phyloP scores from a whole-genome alignment of 2,888 invertebrate species.

The Papilio protenor region DNA sequence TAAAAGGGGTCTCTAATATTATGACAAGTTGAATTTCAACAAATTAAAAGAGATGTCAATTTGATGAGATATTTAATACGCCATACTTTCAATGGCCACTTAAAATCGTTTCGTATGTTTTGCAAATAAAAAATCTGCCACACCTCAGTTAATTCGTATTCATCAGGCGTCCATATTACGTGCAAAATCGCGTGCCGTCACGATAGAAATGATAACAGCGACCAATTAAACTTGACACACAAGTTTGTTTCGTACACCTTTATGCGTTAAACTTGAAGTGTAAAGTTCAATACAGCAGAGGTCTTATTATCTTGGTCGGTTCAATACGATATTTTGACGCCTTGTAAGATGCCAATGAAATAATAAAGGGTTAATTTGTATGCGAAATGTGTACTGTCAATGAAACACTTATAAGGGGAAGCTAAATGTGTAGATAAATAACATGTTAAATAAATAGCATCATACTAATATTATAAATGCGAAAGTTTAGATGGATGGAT shows the following conservation, averaged over 20 bases:
- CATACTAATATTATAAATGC: no score
- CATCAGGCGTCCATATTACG: conserved; percentile 76
- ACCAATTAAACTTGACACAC: conserved; percentile 58
- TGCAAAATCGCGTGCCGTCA: conserved; percentile 74
- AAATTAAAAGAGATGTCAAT: conserved; percentile 8
- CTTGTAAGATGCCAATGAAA: conserved; percentile 72
- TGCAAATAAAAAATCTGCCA: conserved; percentile 60
- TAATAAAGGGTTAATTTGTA: conserved; percentile 73
- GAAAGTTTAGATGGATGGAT: no score
- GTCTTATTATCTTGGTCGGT: conserved; percentile 54
- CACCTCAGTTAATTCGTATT: conserved; percentile 74
- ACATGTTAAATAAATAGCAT: no score
- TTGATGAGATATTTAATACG: conserved; percentile 16
- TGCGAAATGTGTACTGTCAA: conserved; percentile 65
- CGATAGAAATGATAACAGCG: conserved; percentile 66
- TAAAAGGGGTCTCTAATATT: not conserved
- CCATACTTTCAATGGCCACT: not conserved
- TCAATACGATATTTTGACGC: conserved; percentile 73
- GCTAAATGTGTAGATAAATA: conserved; percentile 3
- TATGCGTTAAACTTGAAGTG: conserved; percentile 29
- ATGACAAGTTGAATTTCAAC: not conserved
- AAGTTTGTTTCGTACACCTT: conserved; percentile 40
- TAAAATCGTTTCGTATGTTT: conserved; percentile 24
- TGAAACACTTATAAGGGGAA: conserved; percentile 52
- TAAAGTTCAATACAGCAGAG: conserved; percentile 45